Evolutionary conservation across 1,140 invertebrate species (phyloP), one percentile per base, ranked within the genome.

Genomic region (Rhopalosiphum padi): DNA sequence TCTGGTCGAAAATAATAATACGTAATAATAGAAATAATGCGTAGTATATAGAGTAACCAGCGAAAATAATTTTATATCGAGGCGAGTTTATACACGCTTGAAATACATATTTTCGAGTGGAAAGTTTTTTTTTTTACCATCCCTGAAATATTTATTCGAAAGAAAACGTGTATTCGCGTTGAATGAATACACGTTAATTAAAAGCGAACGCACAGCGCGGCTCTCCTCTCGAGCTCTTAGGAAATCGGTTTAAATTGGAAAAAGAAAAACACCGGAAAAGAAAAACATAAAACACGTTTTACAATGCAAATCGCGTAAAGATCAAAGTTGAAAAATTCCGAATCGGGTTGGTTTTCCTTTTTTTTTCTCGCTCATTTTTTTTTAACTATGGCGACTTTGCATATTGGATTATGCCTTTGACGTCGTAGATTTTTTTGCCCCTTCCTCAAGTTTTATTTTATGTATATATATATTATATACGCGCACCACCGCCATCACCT

Each of bases 171-270:
- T 53, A 53, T 93, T 93, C 82, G 48, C n/a, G n/a, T 77, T 77
- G 48, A 83, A 92, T 53, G 91, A 92, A 92, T 90, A 88, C 23
- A 55, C 91, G 91, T 93, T 93, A 93, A 93, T 93, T 93, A 93
- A 93, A 93, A 93, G 82, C 18, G 25, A 93, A 92, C 60, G 68
- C 48, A 68, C 30, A 37, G 43, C 41, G 90, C 21, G 30, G 35
- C 35, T 85, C n/a, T 93, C 35, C 82, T 41, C 68, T 53, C 68
- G 82, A 77, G 91, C 77, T 83, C 91, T 93, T 93, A 86, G 91
- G 25, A 93, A 93, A 93, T 93, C 91, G 91, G 91, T 93, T 93
- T 93, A 93, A 93, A 93, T 93, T 93, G 91, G 91, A 93, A 93
- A 93, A 93, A 93, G 91, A 93, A 93, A 93, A 93, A 93, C 91